phyloP scores from a whole-genome alignment of 92 coral and sea anemone species.

The Desmophyllum pertusum region DNA sequence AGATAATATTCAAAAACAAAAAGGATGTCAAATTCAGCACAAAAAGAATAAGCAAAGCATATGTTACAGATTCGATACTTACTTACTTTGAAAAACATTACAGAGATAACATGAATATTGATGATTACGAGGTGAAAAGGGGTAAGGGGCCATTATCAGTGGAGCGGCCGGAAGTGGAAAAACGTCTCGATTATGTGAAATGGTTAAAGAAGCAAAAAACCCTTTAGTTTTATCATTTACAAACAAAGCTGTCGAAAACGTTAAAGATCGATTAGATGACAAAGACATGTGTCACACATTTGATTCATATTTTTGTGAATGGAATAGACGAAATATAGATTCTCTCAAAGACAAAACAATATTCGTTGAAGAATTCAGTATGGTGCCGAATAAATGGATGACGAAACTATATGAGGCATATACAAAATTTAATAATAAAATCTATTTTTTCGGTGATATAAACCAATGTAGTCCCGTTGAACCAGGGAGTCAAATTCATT shows the following conservation, averaged over 20 bases:
- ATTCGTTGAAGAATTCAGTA: constrained; percentile 36
- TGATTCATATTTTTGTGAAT: constrained; percentile 19
- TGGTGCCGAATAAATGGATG: constrained; percentile 51
- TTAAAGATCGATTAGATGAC: neutral
- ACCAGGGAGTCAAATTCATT: constrained; percentile 17
- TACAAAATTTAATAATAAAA: neutral
- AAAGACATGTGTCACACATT: constrained; percentile 13
- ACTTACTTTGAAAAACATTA: constrained; percentile 48
- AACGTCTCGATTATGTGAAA: constrained; percentile 16
- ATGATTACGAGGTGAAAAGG: neutral
- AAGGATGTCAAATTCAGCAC: constrained; percentile 30
- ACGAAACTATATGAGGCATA: constrained; percentile 20
- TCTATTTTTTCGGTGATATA: constrained; percentile 47
- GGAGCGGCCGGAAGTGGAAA: constrained; percentile 45
- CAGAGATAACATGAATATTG: constrained; percentile 33
- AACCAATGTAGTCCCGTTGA: constrained; percentile 54
- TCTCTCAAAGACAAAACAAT: constrained; percentile 17
- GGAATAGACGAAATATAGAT: neutral
- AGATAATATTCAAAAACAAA: constrained; percentile 26
- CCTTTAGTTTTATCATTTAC: constrained; percentile 11
- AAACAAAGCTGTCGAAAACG: constrained; percentile 8
- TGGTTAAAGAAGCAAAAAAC: neutral
- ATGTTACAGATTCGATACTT: neutral
- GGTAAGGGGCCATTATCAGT: constrained; percentile 20
- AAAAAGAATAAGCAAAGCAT: constrained; percentile 39